These are phyloP conservation scores for Pollenia labialis DNA, from an alignment of 2,888 invertebrate species.

Conservation along the genomic window DNA sequence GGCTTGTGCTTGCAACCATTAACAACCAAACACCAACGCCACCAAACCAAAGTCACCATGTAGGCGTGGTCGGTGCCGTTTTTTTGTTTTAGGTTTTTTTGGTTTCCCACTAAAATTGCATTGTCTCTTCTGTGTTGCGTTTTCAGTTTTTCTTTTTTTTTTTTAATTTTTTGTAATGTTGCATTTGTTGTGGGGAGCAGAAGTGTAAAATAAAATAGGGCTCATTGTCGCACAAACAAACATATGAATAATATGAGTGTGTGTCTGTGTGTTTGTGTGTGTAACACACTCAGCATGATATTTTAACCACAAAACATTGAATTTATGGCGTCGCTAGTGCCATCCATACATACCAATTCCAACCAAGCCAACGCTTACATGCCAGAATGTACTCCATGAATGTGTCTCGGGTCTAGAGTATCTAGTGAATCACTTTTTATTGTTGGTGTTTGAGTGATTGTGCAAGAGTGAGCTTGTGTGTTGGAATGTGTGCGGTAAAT, in stretches of 20 bases:
- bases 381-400: conserved; percentile 52
- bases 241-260: conserved; percentile 35
- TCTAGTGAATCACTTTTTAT: conserved; percentile 43
- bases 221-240: conserved; percentile 46
- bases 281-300: conserved; percentile 70
- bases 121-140: conserved; percentile 57
- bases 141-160: conserved; percentile 17
- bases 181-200: conserved; percentile 35
- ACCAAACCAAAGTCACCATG: conserved; percentile 67
- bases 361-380: conserved; percentile 57
- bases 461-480: conserved; percentile 1
- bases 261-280: conserved; percentile 16
- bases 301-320: conserved; percentile 73
- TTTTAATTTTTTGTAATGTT: conserved; percentile 23
- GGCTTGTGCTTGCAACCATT: conserved; percentile 45
- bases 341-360: conserved; percentile 52
- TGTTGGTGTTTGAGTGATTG: neutral
- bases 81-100: conserved; percentile 62
- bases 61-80: conserved; percentile 67
- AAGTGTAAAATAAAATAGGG: conserved; percentile 39
- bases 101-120: conserved; percentile 72
- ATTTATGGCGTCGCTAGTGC: conserved; percentile 70
- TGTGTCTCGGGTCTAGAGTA: conserved; percentile 36
- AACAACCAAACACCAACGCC: conserved; percentile 60
- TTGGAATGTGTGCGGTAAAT: conserved; percentile 29